phyloP scores from a whole-genome alignment of 2,888 invertebrate genomes.

The Cerceris rybyensis region DNA sequence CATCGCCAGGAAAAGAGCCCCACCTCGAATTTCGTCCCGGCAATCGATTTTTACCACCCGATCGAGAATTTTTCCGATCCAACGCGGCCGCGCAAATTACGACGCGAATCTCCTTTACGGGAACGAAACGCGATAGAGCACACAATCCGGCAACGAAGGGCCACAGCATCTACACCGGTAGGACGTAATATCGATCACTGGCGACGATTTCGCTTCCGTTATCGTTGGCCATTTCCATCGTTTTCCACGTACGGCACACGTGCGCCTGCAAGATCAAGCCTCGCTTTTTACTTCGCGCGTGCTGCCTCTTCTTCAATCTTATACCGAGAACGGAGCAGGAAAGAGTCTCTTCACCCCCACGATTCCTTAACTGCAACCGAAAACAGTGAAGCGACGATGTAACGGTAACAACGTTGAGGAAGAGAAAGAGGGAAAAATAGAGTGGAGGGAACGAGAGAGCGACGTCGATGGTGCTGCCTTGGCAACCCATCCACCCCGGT shows the following conservation, averaged over 20 bases:
- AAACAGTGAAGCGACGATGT: slow-evolving; percentile 13
- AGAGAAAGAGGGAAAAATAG: neutral
- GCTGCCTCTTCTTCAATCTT: neutral
- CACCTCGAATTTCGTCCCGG: slow-evolving; percentile 42
- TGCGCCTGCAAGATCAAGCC: slow-evolving; percentile 47
- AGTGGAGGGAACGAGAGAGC: neutral
- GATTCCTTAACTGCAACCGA: slow-evolving; percentile 16
- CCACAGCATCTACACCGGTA: slow-evolving; percentile 18
- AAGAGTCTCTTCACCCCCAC: slow-evolving; percentile 10
- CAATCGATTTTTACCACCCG: slow-evolving; percentile 46
- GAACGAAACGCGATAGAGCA: slow-evolving; percentile 54
- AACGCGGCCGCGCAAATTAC: slow-evolving; percentile 31
- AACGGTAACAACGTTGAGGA: neutral
- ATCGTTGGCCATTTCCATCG: slow-evolving; percentile 28
- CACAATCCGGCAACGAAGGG: slow-evolving; percentile 9
- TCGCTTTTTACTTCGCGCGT: slow-evolving; percentile 2
- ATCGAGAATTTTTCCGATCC: slow-evolving; percentile 15
- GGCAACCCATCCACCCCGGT: slow-evolving; percentile 22
- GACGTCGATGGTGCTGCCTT: slow-evolving; percentile 11
- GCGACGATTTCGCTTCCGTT: slow-evolving; percentile 49
- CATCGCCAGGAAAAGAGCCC: slow-evolving; percentile 35
- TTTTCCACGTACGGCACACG: slow-evolving; percentile 47
- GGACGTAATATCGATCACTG: slow-evolving; percentile 60
- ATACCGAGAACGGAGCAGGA: neutral
- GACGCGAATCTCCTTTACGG: slow-evolving; percentile 25